These are phyloP conservation scores for Tragelaphus buxtoni DNA, from an alignment of 2,113 vertebrate genomes.

Conservation along the genomic window DNA sequence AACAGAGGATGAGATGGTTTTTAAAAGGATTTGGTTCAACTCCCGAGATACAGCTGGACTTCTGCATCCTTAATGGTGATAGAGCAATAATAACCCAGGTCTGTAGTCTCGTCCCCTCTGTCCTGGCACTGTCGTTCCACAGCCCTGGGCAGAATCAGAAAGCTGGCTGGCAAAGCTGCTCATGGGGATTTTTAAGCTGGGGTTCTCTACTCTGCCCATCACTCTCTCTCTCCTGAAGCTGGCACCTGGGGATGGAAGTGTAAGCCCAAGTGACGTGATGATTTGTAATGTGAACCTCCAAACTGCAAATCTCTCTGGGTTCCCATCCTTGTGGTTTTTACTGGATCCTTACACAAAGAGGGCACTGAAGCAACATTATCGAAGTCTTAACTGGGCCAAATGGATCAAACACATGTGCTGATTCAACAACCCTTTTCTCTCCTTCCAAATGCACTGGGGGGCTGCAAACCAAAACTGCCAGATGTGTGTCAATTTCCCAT, in stretches of 20 bases:
- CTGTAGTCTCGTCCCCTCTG: accelerated
- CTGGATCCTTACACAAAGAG: not conserved
- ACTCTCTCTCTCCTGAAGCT: not conserved
- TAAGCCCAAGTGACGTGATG: not conserved
- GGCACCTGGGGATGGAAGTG: not conserved
- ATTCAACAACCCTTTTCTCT: not conserved
- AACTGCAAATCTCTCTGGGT: not conserved
- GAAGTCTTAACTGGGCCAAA: not conserved
- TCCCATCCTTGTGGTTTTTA: not conserved
- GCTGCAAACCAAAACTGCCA: not conserved
- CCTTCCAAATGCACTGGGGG: not conserved
- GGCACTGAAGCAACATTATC: not conserved
- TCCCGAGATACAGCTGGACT: not conserved
- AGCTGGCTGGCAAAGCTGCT: not conserved
- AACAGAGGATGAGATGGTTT: not conserved
- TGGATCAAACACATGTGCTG: not conserved
- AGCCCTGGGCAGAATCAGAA: not conserved
- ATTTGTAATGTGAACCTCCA: not conserved
- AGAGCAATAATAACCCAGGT: not conserved
- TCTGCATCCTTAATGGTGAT: accelerated
- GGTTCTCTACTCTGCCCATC: not conserved
- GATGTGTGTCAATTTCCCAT: not conserved
- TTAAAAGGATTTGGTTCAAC: not conserved
- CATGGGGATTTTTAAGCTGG: not conserved
- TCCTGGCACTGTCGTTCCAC: accelerated